Evolutionary conservation across 2,797 vertebrate species (phyloP).

Genomic region (Dendrocincla tyrannina): DNA sequence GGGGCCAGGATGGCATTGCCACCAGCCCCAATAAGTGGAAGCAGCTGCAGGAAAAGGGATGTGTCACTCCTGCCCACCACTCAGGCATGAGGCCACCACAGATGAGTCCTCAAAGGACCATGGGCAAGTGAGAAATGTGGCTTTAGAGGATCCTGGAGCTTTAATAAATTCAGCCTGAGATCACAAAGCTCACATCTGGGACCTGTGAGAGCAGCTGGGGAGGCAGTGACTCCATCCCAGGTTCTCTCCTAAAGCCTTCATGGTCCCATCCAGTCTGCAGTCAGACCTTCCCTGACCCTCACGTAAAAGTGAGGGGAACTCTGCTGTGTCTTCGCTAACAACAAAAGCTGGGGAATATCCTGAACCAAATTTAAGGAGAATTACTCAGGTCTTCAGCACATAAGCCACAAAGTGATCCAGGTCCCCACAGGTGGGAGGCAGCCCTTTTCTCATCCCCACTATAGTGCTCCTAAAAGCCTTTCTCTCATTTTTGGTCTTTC

Average conservation of each 20-base stretch:
- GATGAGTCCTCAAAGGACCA: not conserved
- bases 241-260: not conserved
- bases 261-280: not conserved
- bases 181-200: not conserved
- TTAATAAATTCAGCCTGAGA: not conserved
- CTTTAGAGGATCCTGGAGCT: not conserved
- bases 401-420: not conserved
- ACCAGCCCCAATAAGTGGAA: not conserved
- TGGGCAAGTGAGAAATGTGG: fast-evolving
- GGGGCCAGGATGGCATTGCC: not conserved
- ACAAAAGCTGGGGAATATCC: not conserved
- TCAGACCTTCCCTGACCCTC: not conserved
- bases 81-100: not conserved
- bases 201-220: not conserved
- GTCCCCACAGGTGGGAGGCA: fast-evolving
- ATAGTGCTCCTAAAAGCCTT: not conserved
- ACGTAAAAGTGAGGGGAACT: not conserved
- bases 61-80: no score
- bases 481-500: not conserved
- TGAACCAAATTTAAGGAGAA: not conserved
- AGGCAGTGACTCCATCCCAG: no score
- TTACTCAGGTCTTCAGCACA: not conserved
- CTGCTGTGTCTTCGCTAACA: not conserved
- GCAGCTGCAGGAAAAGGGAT: not conserved
- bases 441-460: not conserved